Evolutionary conservation across 2,888 invertebrate genomes (phyloP).

Genomic region (Nyleta sp.): DNA sequence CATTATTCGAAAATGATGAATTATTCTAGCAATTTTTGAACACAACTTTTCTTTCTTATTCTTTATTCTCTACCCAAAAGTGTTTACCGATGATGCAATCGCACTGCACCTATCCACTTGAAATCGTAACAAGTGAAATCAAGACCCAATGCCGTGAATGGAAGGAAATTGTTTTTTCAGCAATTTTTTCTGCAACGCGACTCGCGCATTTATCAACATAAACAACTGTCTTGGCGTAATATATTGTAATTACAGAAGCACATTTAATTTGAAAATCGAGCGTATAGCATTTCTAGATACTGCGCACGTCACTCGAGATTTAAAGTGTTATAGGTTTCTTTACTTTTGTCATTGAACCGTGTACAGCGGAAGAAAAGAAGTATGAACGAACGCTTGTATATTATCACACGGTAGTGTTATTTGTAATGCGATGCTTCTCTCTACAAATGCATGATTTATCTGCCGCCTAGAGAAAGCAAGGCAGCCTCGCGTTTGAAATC

Average conservation of each 20-base stretch:
- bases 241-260: slow-evolving; percentile 48
- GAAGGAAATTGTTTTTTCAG: no score
- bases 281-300: slow-evolving; percentile 34
- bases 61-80: no score
- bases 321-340: slow-evolving; percentile 44
- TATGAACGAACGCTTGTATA: slow-evolving; percentile 31
- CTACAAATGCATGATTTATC: slow-evolving; percentile 63
- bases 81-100: no score
- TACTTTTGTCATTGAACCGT: slow-evolving; percentile 49
- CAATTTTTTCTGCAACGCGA: neutral
- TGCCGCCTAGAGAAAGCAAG: slow-evolving; percentile 54
- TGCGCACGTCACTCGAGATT: slow-evolving; percentile 33
- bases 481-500: slow-evolving; percentile 42
- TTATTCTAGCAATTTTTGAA: no score
- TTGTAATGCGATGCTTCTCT: slow-evolving; percentile 60
- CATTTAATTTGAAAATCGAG: slow-evolving; percentile 31
- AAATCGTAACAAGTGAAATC: no score
- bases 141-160: no score
- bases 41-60: no score
- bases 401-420: slow-evolving; percentile 55
- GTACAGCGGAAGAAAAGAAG: slow-evolving; percentile 32
- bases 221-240: neutral
- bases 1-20: no score
- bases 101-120: no score
- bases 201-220: slow-evolving; percentile 7